Evolutionary conservation across 2,888 invertebrate species (phyloP), one percentile per base, ranked within the genome.

Genomic region (Brenthis hecate): DNA sequence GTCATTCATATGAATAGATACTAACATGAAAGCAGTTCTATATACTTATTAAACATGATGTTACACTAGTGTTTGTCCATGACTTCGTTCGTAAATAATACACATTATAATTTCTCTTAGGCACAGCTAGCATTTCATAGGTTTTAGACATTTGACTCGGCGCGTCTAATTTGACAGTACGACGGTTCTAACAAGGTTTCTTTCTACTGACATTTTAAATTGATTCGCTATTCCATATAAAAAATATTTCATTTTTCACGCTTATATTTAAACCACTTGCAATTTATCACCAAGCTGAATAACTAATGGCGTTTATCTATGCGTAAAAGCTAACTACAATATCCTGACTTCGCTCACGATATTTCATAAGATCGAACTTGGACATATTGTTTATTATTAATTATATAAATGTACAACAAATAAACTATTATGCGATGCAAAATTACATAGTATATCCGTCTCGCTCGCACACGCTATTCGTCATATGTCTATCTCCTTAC

Each of bases 401-500:
- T 43, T 43, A 36, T 8, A 43, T 43, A 43, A 43, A 43, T 43
- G 11, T 43, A 43, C 36, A 28, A 56, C 56, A 56, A n/a, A 56
- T 16, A 56, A 36, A 58, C 47, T 48, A 58, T 50, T 28, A 8
- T 60, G 48, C 48, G 48, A 60, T 43, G 55, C 32, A 55, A 54
- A 48, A 16, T 11, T 66, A 48, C 47, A 47, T 32, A 60, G 16
- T 66, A 47, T 66, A 32, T 65, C 48, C 16, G 36, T 65, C 50
- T 48, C 65, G 65, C 56, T 70, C 63, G 55, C 70, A 64, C 69
- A 61, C 61, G 61, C 61, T 51, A 51, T 47, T 8, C 50, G 56
- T 56, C 66, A 61, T 56, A 66, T 66, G 64, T 60, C 56, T 60
- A 50, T 64, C 56, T 19, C 57, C 57, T 65, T 43, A 56, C 69